A percentile compares a stretch with the other conserved stretches of the same genome.
Conservation (phyloP, 2,113 vertebrate species). For the Otus sunia region DNA sequence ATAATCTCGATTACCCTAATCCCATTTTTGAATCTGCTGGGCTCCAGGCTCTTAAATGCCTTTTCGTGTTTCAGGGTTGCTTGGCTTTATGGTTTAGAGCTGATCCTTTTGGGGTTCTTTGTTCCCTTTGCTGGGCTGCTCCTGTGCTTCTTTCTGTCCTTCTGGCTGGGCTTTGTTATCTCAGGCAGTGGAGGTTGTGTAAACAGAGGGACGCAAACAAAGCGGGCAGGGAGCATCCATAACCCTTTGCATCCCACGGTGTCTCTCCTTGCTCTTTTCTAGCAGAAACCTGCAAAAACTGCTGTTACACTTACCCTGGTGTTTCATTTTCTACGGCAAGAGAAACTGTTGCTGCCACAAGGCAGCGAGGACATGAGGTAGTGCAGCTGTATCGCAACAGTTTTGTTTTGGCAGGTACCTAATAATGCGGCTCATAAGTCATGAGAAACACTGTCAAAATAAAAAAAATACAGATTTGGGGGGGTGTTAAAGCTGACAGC, state of each 20-base stretch:
- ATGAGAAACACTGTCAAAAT: neutral
- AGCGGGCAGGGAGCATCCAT: neutral
- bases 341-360: neutral
- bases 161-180: neutral
- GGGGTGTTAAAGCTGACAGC: neutral
- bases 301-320: accelerated
- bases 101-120: neutral
- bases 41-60: neutral
- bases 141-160: neutral
- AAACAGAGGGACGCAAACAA: neutral
- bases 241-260: neutral
- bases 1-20: neutral
- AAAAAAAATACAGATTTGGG: neutral
- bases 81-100: neutral
- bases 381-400: neutral
- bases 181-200: neutral
- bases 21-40: neutral
- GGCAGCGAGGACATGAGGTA: neutral
- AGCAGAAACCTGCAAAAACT: neutral
- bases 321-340: neutral
- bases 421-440: neutral
- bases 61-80: neutral
- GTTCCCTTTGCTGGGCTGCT: neutral
- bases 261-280: neutral
- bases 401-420: neutral